A percentile compares a stretch with the other conserved stretches of the same genome.
phyloP scores from a whole-genome alignment of 2,888 invertebrate species.

The Sympetrum striolatum region DNA sequence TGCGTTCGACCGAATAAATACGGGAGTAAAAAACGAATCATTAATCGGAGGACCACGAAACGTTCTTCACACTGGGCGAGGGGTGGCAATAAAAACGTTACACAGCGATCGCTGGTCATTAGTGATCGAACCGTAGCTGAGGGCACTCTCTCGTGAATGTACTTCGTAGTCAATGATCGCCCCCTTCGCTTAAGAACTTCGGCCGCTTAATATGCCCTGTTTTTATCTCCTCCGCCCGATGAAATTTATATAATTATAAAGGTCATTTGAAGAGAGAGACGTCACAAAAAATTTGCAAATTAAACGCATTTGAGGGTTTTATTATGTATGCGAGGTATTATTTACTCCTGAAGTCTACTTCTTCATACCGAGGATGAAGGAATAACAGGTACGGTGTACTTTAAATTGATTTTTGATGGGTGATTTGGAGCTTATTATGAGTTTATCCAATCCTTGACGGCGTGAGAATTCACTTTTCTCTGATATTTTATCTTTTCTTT shows the following conservation, averaged over 20 bases:
- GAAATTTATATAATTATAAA: constrained; percentile 35
- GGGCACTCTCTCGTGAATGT: background rate
- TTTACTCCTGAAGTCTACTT: background rate
- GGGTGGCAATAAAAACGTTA: constrained; percentile 18
- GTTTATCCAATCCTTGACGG: background rate
- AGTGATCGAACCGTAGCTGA: background rate
- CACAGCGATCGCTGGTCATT: constrained; percentile 3
- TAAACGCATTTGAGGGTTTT: background rate
- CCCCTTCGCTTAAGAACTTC: background rate
- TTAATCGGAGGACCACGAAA: constrained; percentile 12
- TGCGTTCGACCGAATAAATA: constrained; percentile 22
- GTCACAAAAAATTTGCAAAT: background rate
- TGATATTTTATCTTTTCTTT: too few relatives aligned
- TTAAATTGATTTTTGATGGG: background rate
- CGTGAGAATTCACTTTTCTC: too few relatives aligned
- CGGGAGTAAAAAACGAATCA: constrained; percentile 20
- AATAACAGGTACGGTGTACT: background rate
- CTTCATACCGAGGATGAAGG: background rate
- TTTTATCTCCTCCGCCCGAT: background rate
- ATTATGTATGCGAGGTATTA: background rate
- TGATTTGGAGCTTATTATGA: background rate
- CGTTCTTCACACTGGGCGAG: background rate
- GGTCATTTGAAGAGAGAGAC: constrained; percentile 10
- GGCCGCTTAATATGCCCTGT: background rate
- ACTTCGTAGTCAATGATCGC: background rate